A percentile compares a stretch with the other conserved stretches of the same genome.
These are phyloP conservation scores for Papilio dardanus DNA, from an alignment of 1,140 invertebrate genomes.

Conservation along the genomic window DNA sequence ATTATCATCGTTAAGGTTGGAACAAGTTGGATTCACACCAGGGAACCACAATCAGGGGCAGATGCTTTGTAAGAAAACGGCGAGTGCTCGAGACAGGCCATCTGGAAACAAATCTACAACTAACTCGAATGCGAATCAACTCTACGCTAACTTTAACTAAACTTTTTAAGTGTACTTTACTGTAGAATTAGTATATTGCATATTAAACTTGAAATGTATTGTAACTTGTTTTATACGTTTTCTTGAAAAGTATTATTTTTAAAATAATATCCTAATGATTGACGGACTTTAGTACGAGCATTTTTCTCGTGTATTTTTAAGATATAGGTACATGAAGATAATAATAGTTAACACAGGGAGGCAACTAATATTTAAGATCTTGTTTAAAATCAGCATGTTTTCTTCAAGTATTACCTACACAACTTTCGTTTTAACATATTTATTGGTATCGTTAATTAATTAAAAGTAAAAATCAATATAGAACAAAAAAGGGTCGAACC, in stretches of 20 bases:
- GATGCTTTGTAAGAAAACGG: constrained; percentile 31
- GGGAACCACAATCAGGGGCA: constrained; percentile 26
- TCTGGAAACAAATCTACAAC: constrained; percentile 58
- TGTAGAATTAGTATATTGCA: constrained; percentile 22
- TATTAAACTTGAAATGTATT: constrained; percentile 5
- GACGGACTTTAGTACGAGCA: too few species aligned
- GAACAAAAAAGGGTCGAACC: background rate
- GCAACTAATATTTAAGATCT: too few species aligned
- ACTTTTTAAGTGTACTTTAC: constrained; percentile 38
- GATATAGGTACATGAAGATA: too few species aligned
- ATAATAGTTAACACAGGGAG: too few species aligned
- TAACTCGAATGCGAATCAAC: constrained; percentile 53
- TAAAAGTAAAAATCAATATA: background rate
- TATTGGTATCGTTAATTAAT: background rate
- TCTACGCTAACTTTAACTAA: constrained; percentile 47
- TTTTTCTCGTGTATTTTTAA: too few species aligned
- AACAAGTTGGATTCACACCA: constrained; percentile 5
- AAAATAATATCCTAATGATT: background rate
- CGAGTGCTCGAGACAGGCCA: constrained; percentile 47
- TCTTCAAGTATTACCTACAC: too few species aligned
- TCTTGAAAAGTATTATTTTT: background rate
- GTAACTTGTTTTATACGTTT: background rate
- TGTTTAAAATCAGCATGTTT: too few species aligned
- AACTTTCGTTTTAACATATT: background rate
- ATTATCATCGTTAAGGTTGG: constrained; percentile 18